Conservation (phyloP, 2,113 vertebrate genomes). For the Hippopotamus amphibius region DNA sequence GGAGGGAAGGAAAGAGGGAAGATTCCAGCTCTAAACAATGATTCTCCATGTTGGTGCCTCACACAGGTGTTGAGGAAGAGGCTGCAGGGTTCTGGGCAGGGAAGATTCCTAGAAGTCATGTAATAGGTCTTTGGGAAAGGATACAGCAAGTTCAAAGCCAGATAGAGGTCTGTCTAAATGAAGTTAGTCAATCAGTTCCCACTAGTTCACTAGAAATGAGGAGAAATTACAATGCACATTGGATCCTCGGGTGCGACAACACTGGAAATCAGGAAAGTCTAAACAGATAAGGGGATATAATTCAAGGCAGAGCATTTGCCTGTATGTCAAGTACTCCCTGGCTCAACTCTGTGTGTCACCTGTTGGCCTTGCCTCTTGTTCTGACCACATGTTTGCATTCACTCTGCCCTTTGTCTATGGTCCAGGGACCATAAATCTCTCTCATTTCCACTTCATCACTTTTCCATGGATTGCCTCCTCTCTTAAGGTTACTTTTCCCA, state of each 20-base stretch:
- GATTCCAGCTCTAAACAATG: not conserved
- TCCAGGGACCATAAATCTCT: too few species aligned
- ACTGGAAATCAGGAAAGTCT: not conserved
- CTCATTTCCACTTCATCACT: not conserved
- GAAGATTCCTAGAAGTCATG: not conserved
- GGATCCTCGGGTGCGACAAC: too few species aligned
- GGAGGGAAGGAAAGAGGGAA: not conserved
- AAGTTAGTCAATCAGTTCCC: not conserved
- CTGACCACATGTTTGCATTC: not conserved
- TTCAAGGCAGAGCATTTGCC: not conserved
- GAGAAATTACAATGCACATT: not conserved
- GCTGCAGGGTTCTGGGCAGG: not conserved
- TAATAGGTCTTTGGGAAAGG: not conserved
- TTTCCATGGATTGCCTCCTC: not conserved
- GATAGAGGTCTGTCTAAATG: not conserved
- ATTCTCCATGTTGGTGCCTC: not conserved
- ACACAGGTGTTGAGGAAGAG: not conserved
- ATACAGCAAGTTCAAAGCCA: not conserved
- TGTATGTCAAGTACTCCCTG: accelerated
- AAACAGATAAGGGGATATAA: accelerated
- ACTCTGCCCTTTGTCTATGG: too few species aligned
- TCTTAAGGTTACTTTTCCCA: not conserved
- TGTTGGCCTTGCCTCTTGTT: not conserved
- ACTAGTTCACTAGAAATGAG: not conserved
- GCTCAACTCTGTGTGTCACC: not conserved